These are phyloP conservation scores for Venturia canescens DNA, from an alignment of 1,140 invertebrate genomes.

Conservation along the genomic window DNA sequence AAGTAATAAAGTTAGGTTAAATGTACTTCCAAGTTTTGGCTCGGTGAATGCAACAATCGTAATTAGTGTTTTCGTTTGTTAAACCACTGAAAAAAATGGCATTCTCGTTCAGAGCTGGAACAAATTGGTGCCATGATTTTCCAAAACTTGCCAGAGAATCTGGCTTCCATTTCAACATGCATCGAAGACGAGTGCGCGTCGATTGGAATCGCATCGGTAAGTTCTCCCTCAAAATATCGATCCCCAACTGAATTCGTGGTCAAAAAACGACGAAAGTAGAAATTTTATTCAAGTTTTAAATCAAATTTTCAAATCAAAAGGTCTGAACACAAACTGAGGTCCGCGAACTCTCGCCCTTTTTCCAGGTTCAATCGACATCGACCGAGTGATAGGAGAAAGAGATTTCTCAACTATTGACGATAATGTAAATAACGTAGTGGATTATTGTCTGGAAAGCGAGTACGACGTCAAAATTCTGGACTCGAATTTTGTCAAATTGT, in stretches of 20 bases:
- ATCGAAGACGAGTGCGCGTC: constrained; percentile 77
- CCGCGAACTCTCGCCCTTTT: too few relatives aligned
- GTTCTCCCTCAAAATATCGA: constrained; percentile 55
- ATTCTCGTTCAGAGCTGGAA: constrained; percentile 78
- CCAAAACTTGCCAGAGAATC: constrained; percentile 82
- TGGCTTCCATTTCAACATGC: constrained; percentile 82
- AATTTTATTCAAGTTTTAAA: too few relatives aligned
- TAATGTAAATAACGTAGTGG: constrained; percentile 80
- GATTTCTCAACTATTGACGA: constrained; percentile 81
- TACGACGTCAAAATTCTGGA: constrained; percentile 82
- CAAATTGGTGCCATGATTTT: constrained; percentile 82
- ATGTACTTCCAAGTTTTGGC: not conserved
- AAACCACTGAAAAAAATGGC: constrained; percentile 63
- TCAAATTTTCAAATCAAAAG: too few relatives aligned
- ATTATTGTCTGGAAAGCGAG: constrained; percentile 80
- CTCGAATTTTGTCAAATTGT: constrained; percentile 83
- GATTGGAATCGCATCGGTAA: constrained; percentile 83
- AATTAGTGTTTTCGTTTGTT: constrained; percentile 33
- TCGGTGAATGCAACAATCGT: not conserved
- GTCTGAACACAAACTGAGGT: too few relatives aligned
- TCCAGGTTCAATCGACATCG: constrained; percentile 81
- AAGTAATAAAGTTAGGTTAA: too few relatives aligned
- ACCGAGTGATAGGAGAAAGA: constrained; percentile 80
- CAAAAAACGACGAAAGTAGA: too few relatives aligned
- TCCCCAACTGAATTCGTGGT: too few relatives aligned